Conservation (phyloP, 2,797 vertebrate genomes). For the Tolypeutes matacus region DNA sequence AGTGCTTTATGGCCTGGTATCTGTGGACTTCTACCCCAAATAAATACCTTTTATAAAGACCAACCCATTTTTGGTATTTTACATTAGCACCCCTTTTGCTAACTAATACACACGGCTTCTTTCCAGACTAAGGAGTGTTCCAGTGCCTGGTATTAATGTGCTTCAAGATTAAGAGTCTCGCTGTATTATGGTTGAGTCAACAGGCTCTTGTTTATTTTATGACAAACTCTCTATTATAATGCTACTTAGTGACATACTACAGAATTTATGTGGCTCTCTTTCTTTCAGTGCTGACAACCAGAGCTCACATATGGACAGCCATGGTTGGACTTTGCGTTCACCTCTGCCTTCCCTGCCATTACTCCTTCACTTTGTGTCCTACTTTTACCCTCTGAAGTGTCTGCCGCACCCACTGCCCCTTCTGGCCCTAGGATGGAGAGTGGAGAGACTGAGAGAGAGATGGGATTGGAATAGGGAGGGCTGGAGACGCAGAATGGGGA, state of each 20-base stretch:
- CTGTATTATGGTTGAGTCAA: neutral
- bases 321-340: neutral
- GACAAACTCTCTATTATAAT: neutral
- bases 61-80: no score
- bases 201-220: neutral
- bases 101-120: no score
- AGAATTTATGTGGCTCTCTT: neutral
- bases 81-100: no score
- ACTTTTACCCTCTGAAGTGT: neutral
- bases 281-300: neutral
- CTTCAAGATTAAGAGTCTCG: neutral
- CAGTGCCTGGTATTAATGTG: neutral
- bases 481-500: neutral
- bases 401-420: neutral
- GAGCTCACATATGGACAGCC: neutral
- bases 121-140: slow-evolving; percentile 21
- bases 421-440: neutral
- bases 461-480: neutral
- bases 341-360: neutral
- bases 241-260: neutral
- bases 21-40: no score
- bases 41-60: no score
- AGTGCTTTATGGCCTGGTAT: no score
- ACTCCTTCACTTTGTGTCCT: neutral
- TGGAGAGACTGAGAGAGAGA: neutral